Conservation (phyloP, 2,113 vertebrate genomes). For the Oriolus oriolus region DNA sequence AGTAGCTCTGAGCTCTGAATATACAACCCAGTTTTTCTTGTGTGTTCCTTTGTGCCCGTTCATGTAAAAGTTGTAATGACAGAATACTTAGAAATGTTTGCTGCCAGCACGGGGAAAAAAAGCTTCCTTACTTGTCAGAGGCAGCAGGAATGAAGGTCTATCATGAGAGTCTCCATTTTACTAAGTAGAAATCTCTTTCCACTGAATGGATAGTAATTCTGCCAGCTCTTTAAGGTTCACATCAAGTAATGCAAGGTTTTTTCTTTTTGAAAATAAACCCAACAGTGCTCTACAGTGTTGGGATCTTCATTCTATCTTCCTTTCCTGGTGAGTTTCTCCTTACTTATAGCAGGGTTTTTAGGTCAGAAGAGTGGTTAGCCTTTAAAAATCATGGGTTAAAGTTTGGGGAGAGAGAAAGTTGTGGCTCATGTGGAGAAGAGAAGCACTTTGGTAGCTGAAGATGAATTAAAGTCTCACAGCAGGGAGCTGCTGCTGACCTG, state of each 20-base stretch:
- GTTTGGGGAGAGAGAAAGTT: neutral
- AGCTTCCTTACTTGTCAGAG: neutral
- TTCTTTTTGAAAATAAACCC: neutral
- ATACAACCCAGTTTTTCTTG: neutral
- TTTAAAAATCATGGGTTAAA: neutral
- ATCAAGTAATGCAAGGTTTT: neutral
- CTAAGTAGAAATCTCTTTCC: neutral
- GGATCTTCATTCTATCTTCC: neutral
- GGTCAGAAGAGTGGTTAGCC: constrained; percentile 4
- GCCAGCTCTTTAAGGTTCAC: neutral
- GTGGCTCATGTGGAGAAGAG: constrained; percentile 13
- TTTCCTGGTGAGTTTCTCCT: neutral
- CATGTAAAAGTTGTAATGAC: neutral
- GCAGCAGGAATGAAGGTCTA: neutral
- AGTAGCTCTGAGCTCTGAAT: neutral
- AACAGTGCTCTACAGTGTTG: neutral
- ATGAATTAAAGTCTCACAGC: neutral
- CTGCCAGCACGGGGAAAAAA: neutral
- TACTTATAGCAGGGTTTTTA: neutral
- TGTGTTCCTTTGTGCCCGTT: neutral
- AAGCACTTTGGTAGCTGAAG: neutral
- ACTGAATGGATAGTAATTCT: neutral
- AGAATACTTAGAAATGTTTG: neutral
- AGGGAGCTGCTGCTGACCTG: neutral
- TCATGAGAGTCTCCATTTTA: neutral